These are phyloP conservation scores for Aphelocoma coerulescens DNA, from an alignment of 2,113 vertebrate species.

Conservation along the genomic window DNA sequence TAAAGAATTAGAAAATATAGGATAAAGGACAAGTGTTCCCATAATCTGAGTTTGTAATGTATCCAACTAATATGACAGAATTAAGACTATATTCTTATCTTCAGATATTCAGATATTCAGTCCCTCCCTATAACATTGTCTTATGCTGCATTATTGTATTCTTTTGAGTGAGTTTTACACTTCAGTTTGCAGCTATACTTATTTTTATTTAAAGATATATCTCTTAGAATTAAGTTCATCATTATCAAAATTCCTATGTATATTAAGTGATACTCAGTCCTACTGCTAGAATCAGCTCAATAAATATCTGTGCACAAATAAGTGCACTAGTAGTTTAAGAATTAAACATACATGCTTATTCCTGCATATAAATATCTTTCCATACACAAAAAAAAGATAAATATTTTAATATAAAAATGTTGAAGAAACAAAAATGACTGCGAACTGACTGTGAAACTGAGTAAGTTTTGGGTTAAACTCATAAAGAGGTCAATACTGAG, in stretches of 20 bases:
- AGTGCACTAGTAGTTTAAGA: neutral
- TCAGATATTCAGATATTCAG: neutral
- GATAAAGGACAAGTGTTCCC: neutral
- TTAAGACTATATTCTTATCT: neutral
- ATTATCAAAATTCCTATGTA: neutral
- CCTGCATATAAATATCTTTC: neutral
- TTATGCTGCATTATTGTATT: neutral
- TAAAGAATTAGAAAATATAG: neutral
- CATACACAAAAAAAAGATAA: no score
- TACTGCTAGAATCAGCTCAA: neutral
- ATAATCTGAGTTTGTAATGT: neutral
- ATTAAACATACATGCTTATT: neutral
- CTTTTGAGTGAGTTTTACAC: neutral
- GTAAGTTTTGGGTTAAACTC: neutral
- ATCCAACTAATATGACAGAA: neutral
- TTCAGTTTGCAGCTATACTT: neutral
- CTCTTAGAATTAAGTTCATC: neutral
- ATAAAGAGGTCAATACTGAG: neutral
- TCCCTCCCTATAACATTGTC: neutral
- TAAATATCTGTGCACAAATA: neutral
- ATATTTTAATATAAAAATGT: neutral
- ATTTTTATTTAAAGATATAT: neutral
- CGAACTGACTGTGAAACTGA: neutral
- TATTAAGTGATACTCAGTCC: neutral
- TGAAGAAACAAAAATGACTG: neutral